Evolutionary conservation across 2,888 invertebrate genomes (phyloP), one percentile per base, ranked within the genome.

Genomic region (Octodonta nipae): DNA sequence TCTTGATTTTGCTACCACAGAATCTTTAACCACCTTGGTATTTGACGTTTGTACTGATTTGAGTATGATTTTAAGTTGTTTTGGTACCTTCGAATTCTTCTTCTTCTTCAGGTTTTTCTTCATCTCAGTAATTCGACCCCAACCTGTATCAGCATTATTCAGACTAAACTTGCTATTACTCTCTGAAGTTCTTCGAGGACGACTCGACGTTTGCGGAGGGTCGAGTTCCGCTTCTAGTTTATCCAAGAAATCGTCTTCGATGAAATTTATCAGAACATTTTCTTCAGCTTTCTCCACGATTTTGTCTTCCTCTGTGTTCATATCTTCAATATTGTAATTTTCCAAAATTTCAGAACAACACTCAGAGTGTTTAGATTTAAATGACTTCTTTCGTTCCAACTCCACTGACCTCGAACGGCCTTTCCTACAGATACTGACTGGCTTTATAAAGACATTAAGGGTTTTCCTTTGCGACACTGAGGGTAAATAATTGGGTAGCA

Each of bases 161-260:
- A n/a, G n/a, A n/a, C n/a, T n/a, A n/a, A n/a, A n/a, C n/a, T n/a
- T n/a, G n/a, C n/a, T n/a, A n/a, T n/a, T n/a, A n/a, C n/a, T n/a
- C n/a, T n/a, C n/a, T 1, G 33, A 26, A 24, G 28, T 31, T 22
- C 26, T 28, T n/a, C n/a, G n/a, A n/a, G n/a, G n/a, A n/a, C n/a
- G n/a, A n/a, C n/a, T n/a, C 15, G 25, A 37, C 10, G 22, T 26
- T 12, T 17, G 13, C 3, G 24, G 15, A 24, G 26, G 32, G n/a
- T 26, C 34, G 14, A 36, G 30, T 26, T 38, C 37, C 13, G 38
- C 37, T 29, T 54, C 54, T 8, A 54, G 31, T 33, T 44, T 45
- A 26, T 46, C 40, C 16, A 55, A 40, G 38, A 43, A 52, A 29
- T 51, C 44, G 20, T 54, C 49, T 42, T 56, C 57, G n/a, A 53